Evolutionary conservation across 2,797 vertebrate species (phyloP).

Genomic region (Heliangelus exortis): DNA sequence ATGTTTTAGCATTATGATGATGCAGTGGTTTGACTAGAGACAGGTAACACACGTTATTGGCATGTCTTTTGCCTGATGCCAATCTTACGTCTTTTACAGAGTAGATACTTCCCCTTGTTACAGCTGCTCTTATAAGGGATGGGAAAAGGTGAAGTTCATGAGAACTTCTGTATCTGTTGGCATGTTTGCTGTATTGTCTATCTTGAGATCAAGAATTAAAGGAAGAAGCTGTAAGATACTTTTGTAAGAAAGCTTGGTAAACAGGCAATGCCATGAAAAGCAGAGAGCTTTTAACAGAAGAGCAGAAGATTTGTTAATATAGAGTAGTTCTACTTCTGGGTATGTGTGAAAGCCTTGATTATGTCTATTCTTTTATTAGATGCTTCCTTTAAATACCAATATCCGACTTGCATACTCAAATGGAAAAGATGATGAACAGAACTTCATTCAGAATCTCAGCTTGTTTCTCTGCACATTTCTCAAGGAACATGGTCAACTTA

Average conservation of each 20-base stretch:
- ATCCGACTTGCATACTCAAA: conserved; percentile 94
- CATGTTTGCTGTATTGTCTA: fast-evolving
- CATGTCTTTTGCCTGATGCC: neutral
- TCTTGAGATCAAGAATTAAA: neutral
- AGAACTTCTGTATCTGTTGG: neutral
- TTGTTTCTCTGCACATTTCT: conserved; percentile 98
- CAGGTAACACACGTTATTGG: neutral
- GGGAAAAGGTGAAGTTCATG: neutral
- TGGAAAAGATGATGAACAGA: conserved; percentile 98
- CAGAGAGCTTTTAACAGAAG: neutral
- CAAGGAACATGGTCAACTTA: conserved; percentile 94
- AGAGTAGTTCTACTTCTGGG: neutral
- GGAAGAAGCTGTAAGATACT: neutral
- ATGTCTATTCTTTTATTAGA: conserved; percentile 76
- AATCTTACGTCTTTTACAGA: neutral
- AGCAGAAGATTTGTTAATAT: neutral
- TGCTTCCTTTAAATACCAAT: conserved; percentile 97
- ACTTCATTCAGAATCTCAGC: conserved; percentile 98
- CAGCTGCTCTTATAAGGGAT: neutral
- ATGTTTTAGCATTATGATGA: neutral
- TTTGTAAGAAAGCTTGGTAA: neutral
- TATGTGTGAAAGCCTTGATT: neutral
- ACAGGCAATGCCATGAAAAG: neutral
- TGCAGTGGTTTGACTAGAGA: neutral
- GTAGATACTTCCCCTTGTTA: neutral